Evolutionary conservation across 1,140 invertebrate genomes (phyloP), one percentile per base, ranked within the genome.

Genomic region (Polypedilum pembai): DNA sequence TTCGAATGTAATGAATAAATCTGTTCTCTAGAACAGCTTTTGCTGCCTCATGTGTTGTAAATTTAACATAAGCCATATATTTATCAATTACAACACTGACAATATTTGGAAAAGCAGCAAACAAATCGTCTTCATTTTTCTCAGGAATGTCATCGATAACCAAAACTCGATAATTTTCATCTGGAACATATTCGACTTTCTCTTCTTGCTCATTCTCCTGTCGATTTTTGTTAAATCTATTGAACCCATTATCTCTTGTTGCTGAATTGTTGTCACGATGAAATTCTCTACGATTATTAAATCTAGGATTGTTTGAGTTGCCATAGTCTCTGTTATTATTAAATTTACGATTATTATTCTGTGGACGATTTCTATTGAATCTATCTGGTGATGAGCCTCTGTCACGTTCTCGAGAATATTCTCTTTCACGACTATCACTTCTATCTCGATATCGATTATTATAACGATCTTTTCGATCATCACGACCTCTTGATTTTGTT

Each of bases 401-500:
- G 1, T 56, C 45, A 56, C 24, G 24, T 33, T 56, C 4, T 4
- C 74, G 33, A 15, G 77, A 74, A 63, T 75, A 12, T 20, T 41
- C 12, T 18, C 41, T 12, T 69, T 56, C 66, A 8, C 20, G 10
- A 20, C 8, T 40, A 63, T 18, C 3, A 10, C 33, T 73, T 41
- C n/a, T 74, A 40, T 69, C 56, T 40, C 15, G 5, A 40, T 41
- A 40, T 45, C 12, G 12, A 56, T 56, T n/a, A 56, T 56, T 56
- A 15, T 56, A 56, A n/a, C 24, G 20, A 12, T 75, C 73, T 40
- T 56, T 73, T 21, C 75, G 17, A 65, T 41, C 17, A 40, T 73
- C 73, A 17, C 21, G 24, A 17, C 40, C 12, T n/a, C 77, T 75
- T 3, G 86, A 87, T 2, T 83, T 78, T 76, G 84, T 90, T 1